Evolutionary conservation across 2,113 vertebrate species (phyloP), one percentile per base, ranked within the genome.

Genomic region (Coptodon rendalli): DNA sequence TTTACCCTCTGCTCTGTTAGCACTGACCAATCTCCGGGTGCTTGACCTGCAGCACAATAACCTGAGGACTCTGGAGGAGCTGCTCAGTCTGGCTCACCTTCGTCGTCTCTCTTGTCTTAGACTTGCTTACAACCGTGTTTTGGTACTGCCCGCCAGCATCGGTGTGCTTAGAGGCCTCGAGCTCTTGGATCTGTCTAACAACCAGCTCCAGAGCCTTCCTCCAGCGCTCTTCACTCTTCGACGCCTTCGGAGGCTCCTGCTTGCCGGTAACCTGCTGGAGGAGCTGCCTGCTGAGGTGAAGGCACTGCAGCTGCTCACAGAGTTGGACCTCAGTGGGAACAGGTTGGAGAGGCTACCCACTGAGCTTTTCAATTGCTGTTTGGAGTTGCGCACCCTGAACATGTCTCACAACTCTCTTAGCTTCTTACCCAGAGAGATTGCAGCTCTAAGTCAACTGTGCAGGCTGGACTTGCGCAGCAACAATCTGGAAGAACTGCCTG

Each of bases 11-110:
- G 93, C 94, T 10, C 73, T 97, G 27, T 86, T 95, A 50, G 83
- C 90, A 4, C 93, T 97, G 24, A 82, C 91, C 27, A 91, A 84
- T 71, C 92, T 97, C 13, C 95, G 90, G 50, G 90, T 81, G 3
- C 94, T 97, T 16, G 95, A 97, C 91, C 87, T 97, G 81, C 87
- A 94, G 34, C 89, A 94, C 27, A 97, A 97, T 52, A 89, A 93
- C 54, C 53, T 97, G 82, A 93, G 93, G 27, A 95, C 91, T 14
- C 91, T 97, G 63, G 96, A 97, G 85, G 97, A 96, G 78, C 92
- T 96, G 29, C 90, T 95, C 1, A 91, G 94, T n/a, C 89, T 97
- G 83, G 94, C 95, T 86, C 95, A 95, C 16, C 94, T 97, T 54
- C 90, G 89, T 2, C 93, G 82, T 11, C 95, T 97, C 4, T 95